Percentiles rank a stretch among this genome's conserved stretches.
Evolutionary conservation across 2,888 invertebrate genomes (phyloP).

Genomic region (Napeogenes inachia): DNA sequence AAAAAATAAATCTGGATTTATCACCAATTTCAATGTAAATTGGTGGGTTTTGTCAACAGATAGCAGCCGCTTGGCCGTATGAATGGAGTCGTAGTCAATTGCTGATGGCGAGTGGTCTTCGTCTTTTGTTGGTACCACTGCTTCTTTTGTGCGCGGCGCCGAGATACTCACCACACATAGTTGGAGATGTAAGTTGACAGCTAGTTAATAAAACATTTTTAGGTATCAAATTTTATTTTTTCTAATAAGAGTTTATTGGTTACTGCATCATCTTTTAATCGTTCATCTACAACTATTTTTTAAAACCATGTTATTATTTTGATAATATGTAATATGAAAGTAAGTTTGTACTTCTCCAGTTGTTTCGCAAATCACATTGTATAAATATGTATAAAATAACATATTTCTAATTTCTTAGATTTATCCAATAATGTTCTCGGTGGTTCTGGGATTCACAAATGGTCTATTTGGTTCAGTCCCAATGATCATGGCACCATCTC

Average conservation of each 20-base stretch:
- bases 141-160: constrained; percentile 90
- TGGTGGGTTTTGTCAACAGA: constrained; percentile 53
- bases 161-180: constrained; percentile 84
- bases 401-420: constrained; percentile 45
- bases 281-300: too few species aligned
- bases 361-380: neutral
- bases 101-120: constrained; percentile 83
- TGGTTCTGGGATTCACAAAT: constrained; percentile 88
- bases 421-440: constrained; percentile 70
- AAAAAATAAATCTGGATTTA: too few species aligned
- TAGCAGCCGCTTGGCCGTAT: constrained; percentile 87
- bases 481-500: constrained; percentile 93
- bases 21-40: neutral
- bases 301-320: too few species aligned
- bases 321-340: too few species aligned
- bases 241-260: too few species aligned
- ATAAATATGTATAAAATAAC: neutral
- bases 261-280: too few species aligned
- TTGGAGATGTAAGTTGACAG: constrained; percentile 60
- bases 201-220: neutral
- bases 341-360: too few species aligned
- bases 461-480: constrained; percentile 94
- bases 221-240: too few species aligned
- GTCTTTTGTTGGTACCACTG: constrained; percentile 87
- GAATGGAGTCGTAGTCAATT: constrained; percentile 90